Evolutionary conservation across 2,113 vertebrate genomes (phyloP).

Genomic region (Erythrolamprus reginae): DNA sequence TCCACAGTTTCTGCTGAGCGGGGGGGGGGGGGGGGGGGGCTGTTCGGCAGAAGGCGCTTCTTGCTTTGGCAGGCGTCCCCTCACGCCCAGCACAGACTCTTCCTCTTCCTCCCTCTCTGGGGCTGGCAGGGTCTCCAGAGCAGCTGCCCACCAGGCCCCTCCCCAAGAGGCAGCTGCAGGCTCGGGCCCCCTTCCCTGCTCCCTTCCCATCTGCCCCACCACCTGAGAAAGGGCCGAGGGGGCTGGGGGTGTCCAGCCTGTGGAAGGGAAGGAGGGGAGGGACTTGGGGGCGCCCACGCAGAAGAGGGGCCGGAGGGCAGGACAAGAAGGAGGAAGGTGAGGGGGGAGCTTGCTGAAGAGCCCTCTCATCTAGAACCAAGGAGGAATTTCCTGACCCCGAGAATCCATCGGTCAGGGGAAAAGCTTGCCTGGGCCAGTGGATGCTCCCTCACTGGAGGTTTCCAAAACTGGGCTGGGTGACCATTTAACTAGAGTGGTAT

Average conservation of each 20-base stretch:
- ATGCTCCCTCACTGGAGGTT: not conserved
- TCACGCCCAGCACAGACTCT: not conserved
- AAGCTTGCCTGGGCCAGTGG: not conserved
- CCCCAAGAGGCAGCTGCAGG: not conserved
- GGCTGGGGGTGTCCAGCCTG: no score
- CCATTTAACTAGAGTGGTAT: not conserved
- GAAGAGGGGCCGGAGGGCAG: not conserved
- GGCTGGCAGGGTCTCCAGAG: not conserved
- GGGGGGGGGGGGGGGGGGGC: no score
- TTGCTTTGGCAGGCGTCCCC: not conserved
- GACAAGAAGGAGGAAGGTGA: not conserved
- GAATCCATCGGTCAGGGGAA: not conserved
- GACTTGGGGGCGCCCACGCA: not conserved
- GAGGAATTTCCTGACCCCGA: not conserved
- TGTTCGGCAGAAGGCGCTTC: not conserved
- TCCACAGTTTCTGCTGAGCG: constrained; percentile 28
- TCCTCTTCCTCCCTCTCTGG: not conserved
- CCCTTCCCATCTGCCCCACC: not conserved
- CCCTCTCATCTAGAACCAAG: not conserved
- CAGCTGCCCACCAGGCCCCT: not conserved
- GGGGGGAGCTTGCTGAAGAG: not conserved
- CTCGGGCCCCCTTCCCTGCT: not conserved
- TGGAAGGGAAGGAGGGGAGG: not conserved
- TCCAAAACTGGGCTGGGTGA: not conserved
- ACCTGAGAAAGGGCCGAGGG: no score